These are phyloP conservation scores for Monomorium pharaonis DNA, from an alignment of 1,140 invertebrate species.

Conservation along the genomic window DNA sequence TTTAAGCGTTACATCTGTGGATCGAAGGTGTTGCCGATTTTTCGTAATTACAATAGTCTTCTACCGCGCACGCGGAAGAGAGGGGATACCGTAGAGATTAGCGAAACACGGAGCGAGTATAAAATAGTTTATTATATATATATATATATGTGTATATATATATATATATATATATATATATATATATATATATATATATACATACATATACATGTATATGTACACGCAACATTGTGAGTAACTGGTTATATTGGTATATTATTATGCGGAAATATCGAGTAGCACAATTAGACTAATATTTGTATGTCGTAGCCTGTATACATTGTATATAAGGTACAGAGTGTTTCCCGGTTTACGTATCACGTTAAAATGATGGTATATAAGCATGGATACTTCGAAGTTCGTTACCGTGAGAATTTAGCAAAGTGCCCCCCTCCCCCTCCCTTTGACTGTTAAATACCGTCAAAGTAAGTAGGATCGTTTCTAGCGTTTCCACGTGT, in stretches of 20 bases:
- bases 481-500: constrained; percentile 30
- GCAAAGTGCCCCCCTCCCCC: background rate
- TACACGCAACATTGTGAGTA: constrained; percentile 43
- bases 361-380: constrained; percentile 62
- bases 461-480: background rate
- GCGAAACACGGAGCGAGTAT: constrained; percentile 41
- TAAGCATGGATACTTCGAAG: constrained; percentile 39
- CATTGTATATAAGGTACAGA: constrained; percentile 67
- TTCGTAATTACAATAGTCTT: constrained; percentile 71
- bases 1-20: constrained; percentile 62
- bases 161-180: constrained; percentile 34
- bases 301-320: constrained; percentile 77
- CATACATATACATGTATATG: constrained; percentile 31
- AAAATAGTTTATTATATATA: constrained; percentile 59
- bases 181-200: constrained; percentile 42
- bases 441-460: background rate
- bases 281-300: constrained; percentile 77
- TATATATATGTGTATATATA: constrained; percentile 30
- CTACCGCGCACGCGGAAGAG: constrained; percentile 64
- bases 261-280: constrained; percentile 71
- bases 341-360: constrained; percentile 61
- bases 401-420: constrained; percentile 36
- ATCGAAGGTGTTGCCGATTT: constrained; percentile 58
- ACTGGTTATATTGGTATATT: constrained; percentile 52
- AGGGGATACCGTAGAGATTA: constrained; percentile 45